Percentiles rank a stretch among this genome's conserved stretches.
These are phyloP conservation scores for Telmatherina bonti DNA, from an alignment of 2,797 vertebrate genomes.

Conservation along the genomic window DNA sequence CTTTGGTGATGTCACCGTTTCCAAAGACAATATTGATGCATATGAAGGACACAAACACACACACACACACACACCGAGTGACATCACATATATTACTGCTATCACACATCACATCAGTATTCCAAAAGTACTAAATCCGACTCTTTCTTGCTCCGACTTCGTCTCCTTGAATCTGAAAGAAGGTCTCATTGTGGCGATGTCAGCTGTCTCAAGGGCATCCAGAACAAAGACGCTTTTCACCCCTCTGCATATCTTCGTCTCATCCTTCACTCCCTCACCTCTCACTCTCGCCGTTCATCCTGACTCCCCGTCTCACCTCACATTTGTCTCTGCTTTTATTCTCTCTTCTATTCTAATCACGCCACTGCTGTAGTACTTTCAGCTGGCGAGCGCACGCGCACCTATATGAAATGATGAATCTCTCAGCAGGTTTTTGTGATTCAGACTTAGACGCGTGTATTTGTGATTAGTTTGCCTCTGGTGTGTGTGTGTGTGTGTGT, in stretches of 20 bases:
- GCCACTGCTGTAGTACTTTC: slow-evolving; percentile 24
- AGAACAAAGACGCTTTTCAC: slow-evolving; percentile 85
- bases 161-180: slow-evolving; percentile 75
- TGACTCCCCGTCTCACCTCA: slow-evolving; percentile 51
- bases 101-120: slow-evolving; percentile 26
- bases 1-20: slow-evolving; percentile 4
- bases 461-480: slow-evolving; percentile 21
- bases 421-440: slow-evolving; percentile 32
- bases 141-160: slow-evolving; percentile 54
- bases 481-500: slow-evolving; percentile 9
- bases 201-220: slow-evolving; percentile 86
- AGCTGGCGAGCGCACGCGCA: slow-evolving; percentile 18
- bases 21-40: not conserved
- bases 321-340: slow-evolving; percentile 38
- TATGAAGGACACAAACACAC: too few relatives aligned
- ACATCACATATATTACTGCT: slow-evolving; percentile 19
- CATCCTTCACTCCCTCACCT: slow-evolving; percentile 69
- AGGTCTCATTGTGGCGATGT: slow-evolving; percentile 82
- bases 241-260: slow-evolving; percentile 73
- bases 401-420: slow-evolving; percentile 40
- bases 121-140: slow-evolving; percentile 58
- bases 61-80: too few relatives aligned
- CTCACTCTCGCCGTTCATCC: slow-evolving; percentile 54
- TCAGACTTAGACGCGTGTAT: slow-evolving; percentile 21
- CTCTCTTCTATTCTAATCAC: not conserved